Evolutionary conservation across 2,888 invertebrate genomes (phyloP), one percentile per base, ranked within the genome.

Genomic region (Eledone cirrhosa): DNA sequence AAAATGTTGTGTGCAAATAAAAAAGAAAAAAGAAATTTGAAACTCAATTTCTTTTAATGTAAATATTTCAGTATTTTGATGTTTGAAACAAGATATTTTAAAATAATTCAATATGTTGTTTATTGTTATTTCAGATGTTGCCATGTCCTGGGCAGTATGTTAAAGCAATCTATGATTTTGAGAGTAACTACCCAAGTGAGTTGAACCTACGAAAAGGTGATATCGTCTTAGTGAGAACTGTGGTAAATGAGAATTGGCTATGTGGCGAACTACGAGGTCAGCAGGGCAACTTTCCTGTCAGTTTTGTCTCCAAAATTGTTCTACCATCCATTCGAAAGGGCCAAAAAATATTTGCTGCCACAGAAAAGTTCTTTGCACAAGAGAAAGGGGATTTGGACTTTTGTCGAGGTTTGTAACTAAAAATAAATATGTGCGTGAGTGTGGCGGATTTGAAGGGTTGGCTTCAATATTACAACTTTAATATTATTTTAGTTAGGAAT

Each of bases 191-290:
- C 79, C 79, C 85, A 47, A 87, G 86, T 72, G 90, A 90, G 81
- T 83, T 90, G 78, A 81, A 81, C 24, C 82, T 90, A 59, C 65
- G 78, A 27, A 82, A 81, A 79, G 88, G 87, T 63, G 90, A 90
- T 80, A 81, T 90, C 22, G 81, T 88, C 69, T 82, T 81, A 80
- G 85, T 90, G 31, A 85, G 85, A 33, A 80, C 82, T 24, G 82
- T 82, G 14, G 80, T 89, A 4, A 88, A 90, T 82, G 85, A 84
- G 31, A 88, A 89, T 83, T 90, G 90, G 90, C 83, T 88, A 29
- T 81, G 80, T 77, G 90, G 90, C 14, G 78, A 78, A 13, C 81
- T 82, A 14, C 80, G 82, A 48, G 83, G 84, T 24, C 69, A 77
- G 16, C 84, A 86, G 74, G 90, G 90, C 16, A 88, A 83, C 80